Base-by-base conservation (phyloP, 2,888 invertebrate genomes). In the Drosophila algonquin region DNA sequence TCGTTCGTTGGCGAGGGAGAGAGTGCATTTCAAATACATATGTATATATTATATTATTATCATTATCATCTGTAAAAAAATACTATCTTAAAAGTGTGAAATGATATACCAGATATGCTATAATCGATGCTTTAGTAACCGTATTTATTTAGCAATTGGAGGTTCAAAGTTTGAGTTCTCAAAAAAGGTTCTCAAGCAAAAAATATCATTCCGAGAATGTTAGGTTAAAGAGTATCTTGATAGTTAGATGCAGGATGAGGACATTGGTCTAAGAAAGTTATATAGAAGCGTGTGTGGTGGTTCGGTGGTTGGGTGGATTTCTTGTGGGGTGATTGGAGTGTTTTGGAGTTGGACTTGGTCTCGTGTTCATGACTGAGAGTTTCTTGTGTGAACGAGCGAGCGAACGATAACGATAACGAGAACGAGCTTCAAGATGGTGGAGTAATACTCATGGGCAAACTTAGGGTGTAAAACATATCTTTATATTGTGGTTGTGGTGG, bases 201-300 rank as follows among this genome's bases (percentile, higher is more conserved):
- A 91, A 92, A 92, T 92, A 91, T 92, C 91, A 92, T 92, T 92
- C 90, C 92, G 91, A 91, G 88, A 89, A 91, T 18, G 18, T 90
- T 91, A 90, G 90, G 90, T 90, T 90, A 86, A 87, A 86, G n/a
- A 69, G 67, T 60, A 14, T 56, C 32, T 32, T 18, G 53, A 35
- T 44, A 46, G 35, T 24, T 16, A 27, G 50, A 44, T 18, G 16
- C 9, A 48, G 55, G 57, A 61, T 35, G 61, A 56, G 47, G 57
- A 58, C 24, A 55, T 55, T 63, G 57, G 59, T 57, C 58, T 57
- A 71, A 51, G 50, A 68, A 70, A 70, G 70, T 70, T 45, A 45
- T 45, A 45, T 55, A 72, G 67, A 54, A 54, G 50, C 40, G 53
- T 59, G 45, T 63, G 46, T 69, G 12, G 16, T 45, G 40, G 51